These are phyloP conservation scores for Rattus rattus DNA, from an alignment of 2,113 vertebrate genomes.

Conservation along the genomic window DNA sequence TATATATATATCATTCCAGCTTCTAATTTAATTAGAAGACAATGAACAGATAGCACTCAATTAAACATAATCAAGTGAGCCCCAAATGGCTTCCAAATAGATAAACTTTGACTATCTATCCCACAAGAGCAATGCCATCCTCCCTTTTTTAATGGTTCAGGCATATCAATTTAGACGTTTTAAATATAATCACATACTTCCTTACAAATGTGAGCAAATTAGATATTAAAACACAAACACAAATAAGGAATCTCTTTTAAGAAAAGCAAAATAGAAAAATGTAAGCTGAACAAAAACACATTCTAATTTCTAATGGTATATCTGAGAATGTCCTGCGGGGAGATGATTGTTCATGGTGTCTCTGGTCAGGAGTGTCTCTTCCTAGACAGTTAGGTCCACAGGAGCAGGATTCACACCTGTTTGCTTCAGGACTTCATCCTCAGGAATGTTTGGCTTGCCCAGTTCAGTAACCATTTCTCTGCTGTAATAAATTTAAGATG, in stretches of 20 bases:
- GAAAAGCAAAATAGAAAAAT: background rate
- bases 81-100: background rate
- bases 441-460: background rate
- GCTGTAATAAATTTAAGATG: background rate
- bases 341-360: background rate
- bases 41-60: background rate
- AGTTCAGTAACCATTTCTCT: background rate
- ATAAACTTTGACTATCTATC: background rate
- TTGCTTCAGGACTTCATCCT: background rate
- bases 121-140: background rate
- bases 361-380: background rate
- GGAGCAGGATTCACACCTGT: background rate
- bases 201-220: background rate
- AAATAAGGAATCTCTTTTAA: background rate
- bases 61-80: background rate
- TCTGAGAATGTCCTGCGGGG: background rate
- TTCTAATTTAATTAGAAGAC: constrained; percentile 45
- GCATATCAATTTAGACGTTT: background rate
- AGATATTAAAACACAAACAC: background rate
- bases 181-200: background rate
- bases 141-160: background rate
- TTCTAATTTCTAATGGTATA: constrained; percentile 6
- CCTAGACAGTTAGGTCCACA: background rate
- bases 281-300: background rate
- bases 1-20: background rate